These are phyloP conservation scores for Cotesia glomerata DNA, from an alignment of 1,140 invertebrate genomes.

Conservation along the genomic window DNA sequence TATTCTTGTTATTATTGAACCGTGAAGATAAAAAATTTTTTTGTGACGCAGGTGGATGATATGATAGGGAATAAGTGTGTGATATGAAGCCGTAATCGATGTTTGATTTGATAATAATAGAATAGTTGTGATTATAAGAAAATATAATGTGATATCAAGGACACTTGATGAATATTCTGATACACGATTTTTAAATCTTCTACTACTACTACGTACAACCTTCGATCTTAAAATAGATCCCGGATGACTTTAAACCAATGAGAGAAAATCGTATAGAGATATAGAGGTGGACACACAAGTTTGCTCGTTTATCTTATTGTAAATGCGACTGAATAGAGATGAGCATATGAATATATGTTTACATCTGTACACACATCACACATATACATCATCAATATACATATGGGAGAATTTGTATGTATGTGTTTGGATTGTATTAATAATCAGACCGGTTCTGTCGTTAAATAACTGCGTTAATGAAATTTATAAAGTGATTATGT, in stretches of 20 bases:
- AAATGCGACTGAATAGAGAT: no score
- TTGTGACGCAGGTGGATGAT: background rate
- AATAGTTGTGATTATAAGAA: no score
- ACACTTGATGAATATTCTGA: constrained; percentile 25
- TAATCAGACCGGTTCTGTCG: no score
- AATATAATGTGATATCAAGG: constrained; percentile 30
- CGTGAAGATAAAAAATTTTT: background rate
- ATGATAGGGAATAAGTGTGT: background rate
- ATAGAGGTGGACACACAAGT: background rate
- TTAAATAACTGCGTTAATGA: no score
- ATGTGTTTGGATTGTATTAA: no score
- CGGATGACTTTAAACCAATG: constrained; percentile 26
- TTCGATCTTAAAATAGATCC: constrained; percentile 32
- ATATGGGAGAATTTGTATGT: no score
- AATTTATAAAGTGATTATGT: no score
- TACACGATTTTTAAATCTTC: constrained; percentile 6
- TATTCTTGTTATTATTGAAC: no score
- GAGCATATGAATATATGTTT: no score
- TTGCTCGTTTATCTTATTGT: no score
- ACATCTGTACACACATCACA: no score
- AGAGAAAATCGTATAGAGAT: background rate
- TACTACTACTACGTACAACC: constrained; percentile 24
- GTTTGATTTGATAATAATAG: background rate
- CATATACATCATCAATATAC: no score
- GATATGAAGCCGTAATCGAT: background rate